Evolutionary conservation across 30 jellyfish, hydroid and myxozoan species (phyloP).

Genomic region (Turritopsis dohrnii): DNA sequence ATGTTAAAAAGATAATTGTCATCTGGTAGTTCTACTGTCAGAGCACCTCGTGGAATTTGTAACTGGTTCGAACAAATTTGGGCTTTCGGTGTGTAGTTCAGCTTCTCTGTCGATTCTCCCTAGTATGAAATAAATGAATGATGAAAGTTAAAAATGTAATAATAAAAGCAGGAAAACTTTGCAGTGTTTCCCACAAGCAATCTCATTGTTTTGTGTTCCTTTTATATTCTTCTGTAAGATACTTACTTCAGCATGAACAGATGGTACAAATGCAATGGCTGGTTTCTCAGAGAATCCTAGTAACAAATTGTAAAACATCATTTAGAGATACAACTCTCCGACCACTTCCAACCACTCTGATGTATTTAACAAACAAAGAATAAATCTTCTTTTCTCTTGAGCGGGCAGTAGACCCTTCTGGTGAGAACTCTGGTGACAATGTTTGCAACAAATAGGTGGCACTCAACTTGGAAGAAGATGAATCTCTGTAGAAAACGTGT

Average conservation of each 20-base stretch:
- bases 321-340: conserved; percentile 16
- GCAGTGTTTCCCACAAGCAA: too few relatives aligned
- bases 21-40: conserved; percentile 33
- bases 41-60: conserved; percentile 42
- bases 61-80: conserved; percentile 39
- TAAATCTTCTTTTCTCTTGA: conserved; percentile 33
- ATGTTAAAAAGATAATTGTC: not conserved
- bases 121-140: conserved; percentile 12
- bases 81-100: conserved; percentile 43
- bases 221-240: too few relatives aligned
- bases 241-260: too few relatives aligned
- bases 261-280: not conserved
- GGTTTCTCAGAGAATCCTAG: conserved; percentile 3
- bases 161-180: too few relatives aligned
- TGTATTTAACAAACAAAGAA: conserved; percentile 24
- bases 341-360: conserved; percentile 50
- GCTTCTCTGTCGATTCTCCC: conserved; percentile 24
- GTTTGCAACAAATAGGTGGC: conserved; percentile 23
- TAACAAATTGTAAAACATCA: too few relatives aligned
- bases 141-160: not conserved
- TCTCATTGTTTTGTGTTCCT: too few relatives aligned
- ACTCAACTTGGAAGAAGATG: conserved; percentile 18
- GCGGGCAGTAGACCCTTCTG: conserved; percentile 38
- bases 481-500: conserved; percentile 14
- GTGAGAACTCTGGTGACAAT: conserved; percentile 30